Base-by-base conservation (phyloP, 2,113 vertebrate genomes). In the Lasiurus borealis region DNA sequence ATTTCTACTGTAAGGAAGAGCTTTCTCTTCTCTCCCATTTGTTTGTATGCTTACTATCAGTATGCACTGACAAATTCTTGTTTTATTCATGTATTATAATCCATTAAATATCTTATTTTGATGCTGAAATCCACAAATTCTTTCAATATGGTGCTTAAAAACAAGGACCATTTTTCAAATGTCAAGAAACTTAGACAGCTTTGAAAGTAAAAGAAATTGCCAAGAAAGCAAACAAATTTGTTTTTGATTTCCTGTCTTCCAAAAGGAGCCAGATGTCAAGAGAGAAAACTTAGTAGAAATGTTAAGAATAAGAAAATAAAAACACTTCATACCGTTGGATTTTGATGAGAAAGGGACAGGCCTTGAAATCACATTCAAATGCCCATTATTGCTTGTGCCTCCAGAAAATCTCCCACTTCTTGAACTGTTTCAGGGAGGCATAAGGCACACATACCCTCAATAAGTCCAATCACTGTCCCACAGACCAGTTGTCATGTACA, bases 161-260 rank as follows among this genome's bases (percentile, higher is more conserved):
- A 85, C 23, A 77, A 93, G 3, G 59, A 29, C 62, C 23, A 92
- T 76, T 93, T 93, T 73, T 90, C 82, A 85, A 88, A 90, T 95
- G 54, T 72, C 90, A 90, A 92, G 62, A 93, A 87, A 95, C n/a
- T 64, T 89, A 76, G 71, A 64, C 71, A 84, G 36, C 31, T 95
- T 93, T 85, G 76, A 54, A 73, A 85, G 31, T 80, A 76, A 93
- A 93, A 95, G 25, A 75, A 96, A 88, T 88, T 88, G 75, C 85
- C 62, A 77, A 90, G 85, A 95, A 91, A 93, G 46, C 44, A 94
- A 94, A 96, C 23, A 87, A 71, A 94, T 87, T 97, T 81, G 62
- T 66, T 96, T 95, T 76, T 87, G 29, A 93, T 96, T 95, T 93
- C 44, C 90, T 92, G 66, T 40, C 23, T 90, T 86, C 75, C 75